phyloP scores from a whole-genome alignment of 2,888 invertebrate genomes.

The Abrostola tripartita region DNA sequence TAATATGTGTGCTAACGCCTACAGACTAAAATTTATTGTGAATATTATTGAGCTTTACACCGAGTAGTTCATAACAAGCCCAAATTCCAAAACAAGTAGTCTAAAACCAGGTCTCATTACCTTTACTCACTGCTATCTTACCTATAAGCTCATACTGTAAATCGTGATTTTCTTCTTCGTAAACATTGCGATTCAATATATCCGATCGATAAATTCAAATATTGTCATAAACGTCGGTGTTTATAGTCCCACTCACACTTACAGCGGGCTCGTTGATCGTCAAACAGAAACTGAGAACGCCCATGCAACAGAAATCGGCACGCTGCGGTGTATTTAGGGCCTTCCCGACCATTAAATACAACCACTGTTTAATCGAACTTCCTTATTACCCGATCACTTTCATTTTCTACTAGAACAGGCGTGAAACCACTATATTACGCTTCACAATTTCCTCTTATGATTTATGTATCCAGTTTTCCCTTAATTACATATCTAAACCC shows the following conservation, averaged over 20 bases:
- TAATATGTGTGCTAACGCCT: no score
- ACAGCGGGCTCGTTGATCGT: slow-evolving; percentile 39
- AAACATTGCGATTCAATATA: slow-evolving; percentile 22
- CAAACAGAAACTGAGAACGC: slow-evolving; percentile 41
- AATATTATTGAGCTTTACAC: no score
- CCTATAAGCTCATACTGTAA: slow-evolving; percentile 9
- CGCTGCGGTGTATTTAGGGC: slow-evolving; percentile 59
- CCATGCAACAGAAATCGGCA: slow-evolving; percentile 45
- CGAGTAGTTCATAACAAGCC: no score
- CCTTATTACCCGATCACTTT: slow-evolving; percentile 73
- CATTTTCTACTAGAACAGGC: slow-evolving; percentile 63
- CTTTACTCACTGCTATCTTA: not conserved
- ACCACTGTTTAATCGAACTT: slow-evolving; percentile 69
- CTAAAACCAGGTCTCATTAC: no score
- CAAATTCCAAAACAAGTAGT: no score
- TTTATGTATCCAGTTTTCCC: slow-evolving; percentile 54
- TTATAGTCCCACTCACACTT: slow-evolving; percentile 43
- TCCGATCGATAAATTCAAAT: slow-evolving; percentile 45
- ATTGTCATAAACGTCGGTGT: slow-evolving; percentile 46
- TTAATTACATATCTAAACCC: slow-evolving; percentile 55
- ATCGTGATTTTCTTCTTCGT: slow-evolving; percentile 27
- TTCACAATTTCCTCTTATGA: slow-evolving; percentile 57
- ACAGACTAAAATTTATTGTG: no score
- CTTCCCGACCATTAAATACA: slow-evolving; percentile 57
- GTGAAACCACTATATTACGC: slow-evolving; percentile 47